Base-by-base conservation (phyloP, 1,140 invertebrate genomes). In the Ceratitis capitata region DNA sequence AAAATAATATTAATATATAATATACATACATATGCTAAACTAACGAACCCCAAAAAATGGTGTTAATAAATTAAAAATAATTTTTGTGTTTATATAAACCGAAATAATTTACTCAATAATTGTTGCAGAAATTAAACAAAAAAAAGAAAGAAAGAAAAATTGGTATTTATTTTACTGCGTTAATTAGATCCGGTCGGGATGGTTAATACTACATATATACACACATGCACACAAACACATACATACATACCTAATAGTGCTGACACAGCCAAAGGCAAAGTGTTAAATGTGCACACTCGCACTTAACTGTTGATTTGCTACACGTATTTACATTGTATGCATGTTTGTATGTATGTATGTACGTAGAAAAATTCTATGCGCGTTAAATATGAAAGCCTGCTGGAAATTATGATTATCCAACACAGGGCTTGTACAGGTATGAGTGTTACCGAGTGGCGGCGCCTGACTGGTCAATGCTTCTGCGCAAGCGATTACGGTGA, bases 101-200 rank as follows among this genome's bases (percentile, higher is more conserved):
- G 45, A 47, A 78, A 45, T 78, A n/a, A 9, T 42, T 10, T 10
- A 78, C 19, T 19, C 23, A 78, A 47, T 78, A 47, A 45, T 78
- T 42, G n/a, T 74, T 9, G 35, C 35, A 32, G 39, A 74, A 51
- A 14, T 6, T 3, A 7, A 42, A 84, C 49, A 39, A 39, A 35
- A n/a, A n/a, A n/a, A n/a, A n/a, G n/a, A n/a, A n/a, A n/a, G n/a
- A n/a, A n/a, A n/a, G n/a, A n/a, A n/a, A n/a, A n/a, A n/a, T n/a
- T n/a, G 9, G 16, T 35, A 39, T 58, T 42, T 42, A 23, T 45
- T 74, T 45, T 12, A 78, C 69, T 78, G 39, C 69, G 23, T 78
- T 78, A 78, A 78, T 78, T 78, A 78, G 69, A 45, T 78, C 39
- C 69, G 69, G 69, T 78, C n/a, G n/a, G 39, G 9, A n/a, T 45